phyloP scores from a whole-genome alignment of 2,888 invertebrate genomes.

The Crematogaster levior region DNA sequence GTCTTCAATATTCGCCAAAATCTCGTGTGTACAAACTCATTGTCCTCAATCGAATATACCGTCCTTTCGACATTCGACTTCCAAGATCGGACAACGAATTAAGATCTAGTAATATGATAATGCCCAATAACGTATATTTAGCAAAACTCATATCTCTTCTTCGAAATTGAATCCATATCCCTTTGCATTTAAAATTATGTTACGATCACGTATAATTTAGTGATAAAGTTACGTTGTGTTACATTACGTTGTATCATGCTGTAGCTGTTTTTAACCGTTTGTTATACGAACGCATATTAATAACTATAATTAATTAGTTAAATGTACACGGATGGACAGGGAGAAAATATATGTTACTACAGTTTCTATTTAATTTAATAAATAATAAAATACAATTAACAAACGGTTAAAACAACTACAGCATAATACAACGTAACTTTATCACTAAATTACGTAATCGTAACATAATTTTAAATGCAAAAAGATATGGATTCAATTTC shows the following conservation, averaged over 20 bases:
- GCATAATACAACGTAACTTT: neutral
- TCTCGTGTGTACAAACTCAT: slow-evolving; percentile 56
- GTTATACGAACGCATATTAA: neutral
- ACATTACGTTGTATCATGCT: neutral
- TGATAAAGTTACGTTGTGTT: neutral
- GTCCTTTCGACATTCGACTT: neutral
- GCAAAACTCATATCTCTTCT: neutral
- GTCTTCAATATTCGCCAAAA: slow-evolving; percentile 74
- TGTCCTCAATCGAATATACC: slow-evolving; percentile 23
- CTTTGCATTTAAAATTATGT: neutral
- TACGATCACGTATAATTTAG: neutral
- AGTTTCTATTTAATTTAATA: slow-evolving; percentile 23
- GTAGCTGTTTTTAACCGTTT: neutral
- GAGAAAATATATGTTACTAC: neutral
- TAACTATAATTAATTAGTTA: slow-evolving; percentile 21
- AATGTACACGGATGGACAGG: neutral
- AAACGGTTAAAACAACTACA: neutral
- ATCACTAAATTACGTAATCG: neutral
- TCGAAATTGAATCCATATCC: neutral
- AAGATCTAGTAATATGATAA: slow-evolving; percentile 1
- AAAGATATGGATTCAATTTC: neutral
- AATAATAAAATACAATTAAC: too few relatives aligned
- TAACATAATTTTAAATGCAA: neutral
- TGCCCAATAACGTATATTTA: neutral
- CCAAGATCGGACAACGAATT: slow-evolving; percentile 23